Evolutionary conservation across 1,140 invertebrate species (phyloP).

Genomic region (Ceratina australensis): DNA sequence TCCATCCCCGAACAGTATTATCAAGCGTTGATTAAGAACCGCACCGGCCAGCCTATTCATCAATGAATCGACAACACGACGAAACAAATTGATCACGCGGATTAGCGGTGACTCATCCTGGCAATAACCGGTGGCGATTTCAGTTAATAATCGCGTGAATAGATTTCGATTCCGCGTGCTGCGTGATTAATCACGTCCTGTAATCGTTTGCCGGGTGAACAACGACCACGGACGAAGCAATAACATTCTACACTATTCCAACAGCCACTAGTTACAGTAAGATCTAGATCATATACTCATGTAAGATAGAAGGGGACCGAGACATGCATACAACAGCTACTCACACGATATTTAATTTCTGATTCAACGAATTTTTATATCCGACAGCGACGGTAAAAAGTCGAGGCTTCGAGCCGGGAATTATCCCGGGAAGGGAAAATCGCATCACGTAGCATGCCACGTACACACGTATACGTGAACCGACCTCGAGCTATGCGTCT

Average conservation of each 20-base stretch:
- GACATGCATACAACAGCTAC: too few relatives aligned
- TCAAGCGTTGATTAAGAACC: neutral
- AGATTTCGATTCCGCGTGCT: neutral
- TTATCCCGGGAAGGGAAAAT: neutral
- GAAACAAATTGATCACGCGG: conserved; percentile 30
- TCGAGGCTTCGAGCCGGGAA: too few relatives aligned
- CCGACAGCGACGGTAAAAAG: too few relatives aligned
- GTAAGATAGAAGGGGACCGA: too few relatives aligned
- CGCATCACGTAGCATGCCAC: conserved; percentile 24
- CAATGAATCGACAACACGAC: conserved; percentile 12
- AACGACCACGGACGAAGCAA: too few relatives aligned
- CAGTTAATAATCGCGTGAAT: conserved; percentile 17
- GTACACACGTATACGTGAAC: conserved; percentile 33
- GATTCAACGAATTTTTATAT: too few relatives aligned
- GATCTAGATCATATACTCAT: too few relatives aligned
- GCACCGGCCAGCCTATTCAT: neutral
- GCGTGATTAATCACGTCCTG: conserved; percentile 5
- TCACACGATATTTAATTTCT: too few relatives aligned
- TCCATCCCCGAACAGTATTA: too few relatives aligned
- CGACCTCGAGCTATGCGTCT: conserved; percentile 30
- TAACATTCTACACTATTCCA: too few relatives aligned
- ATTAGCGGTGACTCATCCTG: conserved; percentile 17
- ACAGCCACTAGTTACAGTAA: too few relatives aligned
- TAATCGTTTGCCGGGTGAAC: neutral
- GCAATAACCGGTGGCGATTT: conserved; percentile 15